phyloP scores from a whole-genome alignment of 2,888 invertebrate species.

The Aromia moschata region DNA sequence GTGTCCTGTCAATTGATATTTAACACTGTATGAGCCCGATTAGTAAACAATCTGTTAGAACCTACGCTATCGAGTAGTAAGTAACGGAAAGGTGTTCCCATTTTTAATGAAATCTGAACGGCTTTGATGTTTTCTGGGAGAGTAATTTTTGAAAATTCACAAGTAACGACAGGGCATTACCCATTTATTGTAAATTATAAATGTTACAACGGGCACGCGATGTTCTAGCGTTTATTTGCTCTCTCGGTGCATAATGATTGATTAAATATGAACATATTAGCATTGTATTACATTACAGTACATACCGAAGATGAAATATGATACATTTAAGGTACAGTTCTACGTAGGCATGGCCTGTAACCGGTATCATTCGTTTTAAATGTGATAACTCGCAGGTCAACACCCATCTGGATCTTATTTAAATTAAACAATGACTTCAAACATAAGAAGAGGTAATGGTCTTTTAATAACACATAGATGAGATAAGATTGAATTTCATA shows the following conservation, averaged over 20 bases:
- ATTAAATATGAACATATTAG: constrained; percentile 27
- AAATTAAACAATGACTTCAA: too few species aligned
- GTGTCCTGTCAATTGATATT: too few species aligned
- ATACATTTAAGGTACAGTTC: constrained; percentile 24
- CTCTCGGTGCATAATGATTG: constrained; percentile 13
- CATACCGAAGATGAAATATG: constrained; percentile 25
- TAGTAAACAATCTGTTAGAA: too few species aligned
- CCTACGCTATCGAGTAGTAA: too few species aligned
- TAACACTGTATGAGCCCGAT: too few species aligned
- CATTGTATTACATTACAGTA: constrained; percentile 23
- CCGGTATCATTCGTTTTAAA: constrained; percentile 7
- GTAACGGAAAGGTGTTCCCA: too few species aligned
- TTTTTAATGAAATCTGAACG: too few species aligned
- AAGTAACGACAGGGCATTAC: neutral
- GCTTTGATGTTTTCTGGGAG: too few species aligned
- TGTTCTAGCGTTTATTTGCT: constrained; percentile 7
- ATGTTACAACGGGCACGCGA: neutral
- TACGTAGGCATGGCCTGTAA: constrained; percentile 17
- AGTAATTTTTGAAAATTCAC: too few species aligned
- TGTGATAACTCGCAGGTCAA: neutral
- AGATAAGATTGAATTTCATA: too few species aligned
- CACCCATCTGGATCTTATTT: constrained; percentile 7
- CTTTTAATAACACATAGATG: too few species aligned
- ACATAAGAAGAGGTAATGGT: too few species aligned
- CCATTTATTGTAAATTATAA: neutral